Percentiles rank a stretch among this genome's conserved stretches.
These are phyloP conservation scores for Geothlypis trichas DNA, from an alignment of 2,113 vertebrate genomes.

Conservation along the genomic window DNA sequence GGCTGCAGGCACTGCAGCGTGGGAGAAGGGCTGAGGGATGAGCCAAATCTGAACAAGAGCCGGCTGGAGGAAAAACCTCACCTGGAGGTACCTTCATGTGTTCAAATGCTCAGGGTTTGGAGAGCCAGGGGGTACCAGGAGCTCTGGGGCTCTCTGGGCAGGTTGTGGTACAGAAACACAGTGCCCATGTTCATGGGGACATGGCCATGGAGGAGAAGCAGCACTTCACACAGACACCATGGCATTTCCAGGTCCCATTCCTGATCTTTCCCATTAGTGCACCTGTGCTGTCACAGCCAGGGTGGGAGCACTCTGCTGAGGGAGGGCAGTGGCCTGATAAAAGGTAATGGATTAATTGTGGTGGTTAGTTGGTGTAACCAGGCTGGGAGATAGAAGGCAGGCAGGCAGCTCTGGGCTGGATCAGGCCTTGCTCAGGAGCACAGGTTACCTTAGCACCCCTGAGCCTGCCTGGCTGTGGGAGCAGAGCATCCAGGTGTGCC, in stretches of 20 bases:
- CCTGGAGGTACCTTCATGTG: not conserved
- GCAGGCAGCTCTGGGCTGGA: not conserved
- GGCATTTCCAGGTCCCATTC: not conserved
- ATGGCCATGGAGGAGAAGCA: not conserved
- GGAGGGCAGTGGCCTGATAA: not conserved
- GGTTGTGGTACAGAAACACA: not conserved
- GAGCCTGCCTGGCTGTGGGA: not conserved
- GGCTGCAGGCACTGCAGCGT: not conserved
- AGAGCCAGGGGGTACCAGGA: no score
- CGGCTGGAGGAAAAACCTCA: not conserved
- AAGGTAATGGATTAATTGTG: not conserved
- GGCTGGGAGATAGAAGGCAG: not conserved
- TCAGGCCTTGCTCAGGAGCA: not conserved
- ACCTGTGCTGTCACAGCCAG: not conserved
- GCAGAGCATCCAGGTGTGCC: not conserved
- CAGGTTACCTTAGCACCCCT: not conserved
- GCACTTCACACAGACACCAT: accelerated
- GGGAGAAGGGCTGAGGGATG: not conserved
- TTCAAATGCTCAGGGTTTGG: not conserved
- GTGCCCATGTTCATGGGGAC: accelerated
- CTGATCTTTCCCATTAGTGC: not conserved
- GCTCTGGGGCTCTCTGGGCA: not conserved
- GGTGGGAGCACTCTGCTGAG: not conserved
- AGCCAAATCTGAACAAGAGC: not conserved
- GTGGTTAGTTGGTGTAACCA: not conserved